These are phyloP conservation scores for Octonoba sinensis DNA, from an alignment of 2,888 invertebrate species.

Conservation along the genomic window DNA sequence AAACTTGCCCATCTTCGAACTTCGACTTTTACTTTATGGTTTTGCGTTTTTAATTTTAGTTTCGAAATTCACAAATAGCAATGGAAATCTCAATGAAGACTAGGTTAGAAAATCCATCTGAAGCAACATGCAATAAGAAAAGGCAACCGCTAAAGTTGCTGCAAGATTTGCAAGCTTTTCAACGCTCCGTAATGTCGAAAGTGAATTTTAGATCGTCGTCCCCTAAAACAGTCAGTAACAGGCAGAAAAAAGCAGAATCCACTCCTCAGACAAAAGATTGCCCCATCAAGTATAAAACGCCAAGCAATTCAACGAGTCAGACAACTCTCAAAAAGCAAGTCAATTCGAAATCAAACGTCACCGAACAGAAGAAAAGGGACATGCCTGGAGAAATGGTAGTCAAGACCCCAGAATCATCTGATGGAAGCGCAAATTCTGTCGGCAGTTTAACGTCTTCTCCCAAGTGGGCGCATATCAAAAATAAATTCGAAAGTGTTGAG, in stretches of 20 bases:
- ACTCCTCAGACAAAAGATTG: conserved; percentile 14
- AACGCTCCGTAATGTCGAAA: conserved; percentile 22
- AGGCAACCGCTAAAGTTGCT: conserved; percentile 46
- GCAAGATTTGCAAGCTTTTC: conserved; percentile 42
- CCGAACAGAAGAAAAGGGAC: conserved; percentile 27
- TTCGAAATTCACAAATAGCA: conserved; percentile 15
- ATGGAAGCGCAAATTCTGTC: conserved; percentile 24
- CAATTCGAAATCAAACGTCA: not conserved
- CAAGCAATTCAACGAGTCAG: conserved; percentile 5
- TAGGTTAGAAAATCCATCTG: conserved; percentile 22
- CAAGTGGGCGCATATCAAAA: conserved; percentile 63
- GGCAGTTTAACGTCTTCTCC: conserved; percentile 60
- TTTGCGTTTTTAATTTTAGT: conserved; percentile 27
- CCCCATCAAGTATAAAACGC: conserved; percentile 17
- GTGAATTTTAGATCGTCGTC: conserved; percentile 32
- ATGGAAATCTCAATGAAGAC: conserved; percentile 53
- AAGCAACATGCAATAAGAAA: conserved; percentile 18
- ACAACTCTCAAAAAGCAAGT: conserved; percentile 7
- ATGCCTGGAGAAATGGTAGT: not conserved
- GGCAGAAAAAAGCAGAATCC: conserved; percentile 31
- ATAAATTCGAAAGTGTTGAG: conserved; percentile 54
- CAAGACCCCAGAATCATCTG: conserved; percentile 11
- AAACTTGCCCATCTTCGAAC: not conserved
- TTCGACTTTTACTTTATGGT: conserved; percentile 32
- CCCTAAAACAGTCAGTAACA: conserved; percentile 29